These are phyloP conservation scores for Catharus ustulatus DNA, from an alignment of 2,797 vertebrate genomes.

Conservation along the genomic window DNA sequence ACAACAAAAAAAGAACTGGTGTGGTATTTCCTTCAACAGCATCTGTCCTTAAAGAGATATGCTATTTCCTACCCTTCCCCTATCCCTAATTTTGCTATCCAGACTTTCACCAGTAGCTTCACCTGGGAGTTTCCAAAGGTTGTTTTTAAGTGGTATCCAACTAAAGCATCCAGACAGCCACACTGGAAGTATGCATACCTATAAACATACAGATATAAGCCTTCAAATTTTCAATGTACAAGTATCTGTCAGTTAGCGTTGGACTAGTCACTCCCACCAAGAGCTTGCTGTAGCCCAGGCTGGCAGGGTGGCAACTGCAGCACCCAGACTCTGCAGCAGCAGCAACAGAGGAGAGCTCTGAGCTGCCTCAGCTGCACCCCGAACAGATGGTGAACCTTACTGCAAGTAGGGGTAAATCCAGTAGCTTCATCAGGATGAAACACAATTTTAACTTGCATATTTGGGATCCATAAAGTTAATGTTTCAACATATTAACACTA, in stretches of 20 bases:
- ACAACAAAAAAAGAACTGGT: background rate
- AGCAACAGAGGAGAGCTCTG: background rate
- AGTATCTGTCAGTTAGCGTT: background rate
- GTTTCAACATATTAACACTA: background rate
- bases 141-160: background rate
- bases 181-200: background rate
- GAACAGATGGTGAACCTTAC: fast-evolving
- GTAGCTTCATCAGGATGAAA: background rate
- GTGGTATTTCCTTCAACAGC: background rate
- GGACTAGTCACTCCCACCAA: background rate
- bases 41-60: background rate
- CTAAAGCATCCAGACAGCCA: background rate
- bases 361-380: background rate
- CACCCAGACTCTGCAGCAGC: background rate
- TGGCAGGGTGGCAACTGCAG: background rate
- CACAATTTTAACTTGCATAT: background rate
- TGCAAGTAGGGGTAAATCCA: background rate
- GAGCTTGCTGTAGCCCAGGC: background rate
- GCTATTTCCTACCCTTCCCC: background rate
- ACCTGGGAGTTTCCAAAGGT: background rate
- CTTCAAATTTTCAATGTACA: background rate
- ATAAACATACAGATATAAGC: background rate
- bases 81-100: background rate
- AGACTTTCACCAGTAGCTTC: background rate
- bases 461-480: background rate